Evolutionary conservation across 2,888 invertebrate genomes (phyloP).

Genomic region (Machimus atricapillus): DNA sequence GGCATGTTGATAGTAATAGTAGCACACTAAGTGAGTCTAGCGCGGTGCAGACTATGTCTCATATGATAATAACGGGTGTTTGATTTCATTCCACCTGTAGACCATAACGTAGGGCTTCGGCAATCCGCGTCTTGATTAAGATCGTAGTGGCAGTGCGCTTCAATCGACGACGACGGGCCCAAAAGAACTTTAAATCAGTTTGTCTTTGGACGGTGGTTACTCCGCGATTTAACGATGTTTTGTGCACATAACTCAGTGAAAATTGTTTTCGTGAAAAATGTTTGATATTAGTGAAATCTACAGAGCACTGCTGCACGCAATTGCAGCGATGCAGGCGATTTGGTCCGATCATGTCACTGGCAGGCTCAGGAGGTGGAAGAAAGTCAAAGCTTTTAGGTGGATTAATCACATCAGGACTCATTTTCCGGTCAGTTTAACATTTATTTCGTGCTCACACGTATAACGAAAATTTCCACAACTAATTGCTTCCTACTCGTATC

Average conservation of each 20-base stretch:
- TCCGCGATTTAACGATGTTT: background rate
- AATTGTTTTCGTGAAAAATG: background rate
- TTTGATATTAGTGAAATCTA: background rate
- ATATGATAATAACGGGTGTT: conserved; percentile 32
- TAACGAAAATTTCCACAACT: background rate
- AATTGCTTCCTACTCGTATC: background rate
- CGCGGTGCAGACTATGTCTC: conserved; percentile 3
- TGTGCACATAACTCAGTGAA: background rate
- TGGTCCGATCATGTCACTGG: background rate
- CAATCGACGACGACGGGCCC: background rate
- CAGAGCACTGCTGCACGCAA: background rate
- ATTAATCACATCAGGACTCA: background rate
- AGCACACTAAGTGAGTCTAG: conserved; percentile 1
- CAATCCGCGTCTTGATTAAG: background rate
- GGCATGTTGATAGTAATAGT: conserved; percentile 14
- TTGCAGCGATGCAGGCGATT: background rate
- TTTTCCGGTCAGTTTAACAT: background rate
- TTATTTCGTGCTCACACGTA: background rate
- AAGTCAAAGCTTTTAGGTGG: background rate
- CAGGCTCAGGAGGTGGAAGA: background rate
- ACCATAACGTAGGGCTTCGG: conserved; percentile 24
- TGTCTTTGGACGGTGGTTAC: background rate
- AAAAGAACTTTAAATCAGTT: background rate
- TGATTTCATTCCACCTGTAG: conserved; percentile 25
- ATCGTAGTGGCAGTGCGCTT: background rate